Evolutionary conservation across 2,113 vertebrate species (phyloP).

Genomic region (Sialia sialis): DNA sequence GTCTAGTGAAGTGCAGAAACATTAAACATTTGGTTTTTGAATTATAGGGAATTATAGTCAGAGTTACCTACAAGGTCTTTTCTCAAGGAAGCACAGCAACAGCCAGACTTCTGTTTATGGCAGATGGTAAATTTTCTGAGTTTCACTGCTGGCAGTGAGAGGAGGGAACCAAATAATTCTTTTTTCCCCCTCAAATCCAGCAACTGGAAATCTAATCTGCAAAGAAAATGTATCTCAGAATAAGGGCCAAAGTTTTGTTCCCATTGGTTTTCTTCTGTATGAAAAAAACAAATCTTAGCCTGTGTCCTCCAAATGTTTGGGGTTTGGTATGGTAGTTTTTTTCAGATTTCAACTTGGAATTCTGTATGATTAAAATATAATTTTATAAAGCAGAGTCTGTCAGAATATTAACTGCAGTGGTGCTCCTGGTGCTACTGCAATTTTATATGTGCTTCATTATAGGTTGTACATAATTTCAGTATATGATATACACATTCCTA

Average conservation of each 20-base stretch:
- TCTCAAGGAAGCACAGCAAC: not conserved
- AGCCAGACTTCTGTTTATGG: not conserved
- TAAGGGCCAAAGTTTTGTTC: not conserved
- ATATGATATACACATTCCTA: conserved; percentile 33
- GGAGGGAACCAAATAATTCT: not conserved
- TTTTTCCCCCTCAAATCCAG: not conserved
- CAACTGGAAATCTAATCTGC: not conserved
- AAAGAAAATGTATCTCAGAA: not conserved
- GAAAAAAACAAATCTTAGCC: not conserved
- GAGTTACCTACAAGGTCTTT: not conserved
- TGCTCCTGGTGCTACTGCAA: not conserved
- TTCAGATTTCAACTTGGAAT: not conserved
- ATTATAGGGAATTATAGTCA: not conserved
- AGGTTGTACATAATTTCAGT: conserved; percentile 9
- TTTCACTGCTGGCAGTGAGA: not conserved
- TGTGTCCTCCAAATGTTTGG: not conserved
- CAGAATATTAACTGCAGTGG: not conserved
- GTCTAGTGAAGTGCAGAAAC: not conserved
- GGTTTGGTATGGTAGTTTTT: not conserved
- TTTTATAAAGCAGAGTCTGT: conserved; percentile 1
- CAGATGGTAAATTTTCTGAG: not conserved
- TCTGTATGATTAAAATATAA: not conserved
- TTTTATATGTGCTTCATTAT: conserved; percentile 41
- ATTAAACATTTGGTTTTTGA: not conserved
- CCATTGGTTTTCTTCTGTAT: not conserved